These are phyloP conservation scores for Epinephelus lanceolatus DNA, from an alignment of 2,113 vertebrate species.

Conservation along the genomic window DNA sequence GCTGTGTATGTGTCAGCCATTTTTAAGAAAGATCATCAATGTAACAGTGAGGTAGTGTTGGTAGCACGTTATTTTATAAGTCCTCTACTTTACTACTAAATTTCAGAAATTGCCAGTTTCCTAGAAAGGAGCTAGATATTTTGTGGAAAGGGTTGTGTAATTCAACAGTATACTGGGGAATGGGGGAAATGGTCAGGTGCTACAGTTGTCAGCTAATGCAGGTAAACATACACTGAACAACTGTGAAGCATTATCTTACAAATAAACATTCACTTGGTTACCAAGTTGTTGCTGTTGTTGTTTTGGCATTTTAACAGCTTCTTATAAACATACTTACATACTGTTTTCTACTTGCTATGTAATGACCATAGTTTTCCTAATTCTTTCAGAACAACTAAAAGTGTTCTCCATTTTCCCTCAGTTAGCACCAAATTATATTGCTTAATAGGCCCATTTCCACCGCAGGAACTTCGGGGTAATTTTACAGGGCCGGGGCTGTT, in stretches of 20 bases:
- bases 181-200: not conserved
- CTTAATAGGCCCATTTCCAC: too few relatives aligned
- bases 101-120: not conserved
- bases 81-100: not conserved
- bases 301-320: not conserved
- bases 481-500: too few relatives aligned
- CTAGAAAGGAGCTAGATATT: not conserved
- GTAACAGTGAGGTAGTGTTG: too few relatives aligned
- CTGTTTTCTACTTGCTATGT: not conserved
- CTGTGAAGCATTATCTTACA: not conserved
- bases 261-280: not conserved
- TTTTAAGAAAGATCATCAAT: not conserved
- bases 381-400: not conserved
- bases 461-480: too few relatives aligned
- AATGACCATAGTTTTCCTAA: not conserved
- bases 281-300: not conserved
- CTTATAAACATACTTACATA: not conserved
- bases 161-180: too few relatives aligned
- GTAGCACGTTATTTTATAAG: not conserved
- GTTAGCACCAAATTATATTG: not conserved
- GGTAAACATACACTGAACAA: not conserved
- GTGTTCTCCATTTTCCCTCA: too few relatives aligned
- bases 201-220: not conserved
- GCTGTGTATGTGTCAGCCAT: not conserved
- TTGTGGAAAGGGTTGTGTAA: not conserved